phyloP scores from a whole-genome alignment of 2,113 vertebrate genomes.

The Otocyon megalotis region DNA sequence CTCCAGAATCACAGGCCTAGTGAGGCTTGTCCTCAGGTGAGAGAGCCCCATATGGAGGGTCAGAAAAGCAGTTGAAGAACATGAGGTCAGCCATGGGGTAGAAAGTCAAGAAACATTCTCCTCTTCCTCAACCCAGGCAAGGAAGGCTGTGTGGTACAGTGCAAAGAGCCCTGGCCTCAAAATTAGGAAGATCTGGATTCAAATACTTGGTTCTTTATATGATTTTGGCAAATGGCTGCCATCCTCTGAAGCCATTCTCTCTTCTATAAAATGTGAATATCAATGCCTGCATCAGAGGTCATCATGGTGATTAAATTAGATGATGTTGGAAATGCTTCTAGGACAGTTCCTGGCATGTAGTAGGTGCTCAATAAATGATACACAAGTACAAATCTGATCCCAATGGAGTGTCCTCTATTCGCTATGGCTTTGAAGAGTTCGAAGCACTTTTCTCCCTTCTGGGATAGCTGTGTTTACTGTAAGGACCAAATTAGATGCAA shows the following conservation, averaged over 20 bases:
- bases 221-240: not conserved
- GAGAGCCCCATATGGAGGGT: not conserved
- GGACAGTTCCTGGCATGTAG: not conserved
- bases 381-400: not conserved
- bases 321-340: not conserved
- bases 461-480: constrained; percentile 79
- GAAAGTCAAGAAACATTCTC: not conserved
- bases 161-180: not conserved
- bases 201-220: not conserved
- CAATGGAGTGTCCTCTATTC: not conserved
- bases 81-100: not conserved
- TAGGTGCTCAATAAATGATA: constrained; percentile 25
- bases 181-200: not conserved
- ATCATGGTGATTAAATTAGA: not conserved
- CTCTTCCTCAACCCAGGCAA: no score
- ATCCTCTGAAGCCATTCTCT: not conserved
- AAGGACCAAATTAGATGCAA: constrained; percentile 70
- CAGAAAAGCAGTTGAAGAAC: not conserved
- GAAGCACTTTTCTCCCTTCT: constrained; percentile 61
- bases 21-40: not conserved
- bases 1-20: not conserved
- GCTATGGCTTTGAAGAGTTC: not conserved
- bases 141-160: not conserved
- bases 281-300: not conserved
- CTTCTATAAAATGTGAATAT: not conserved